Evolutionary conservation across 2,113 vertebrate genomes (phyloP), one percentile per base, ranked within the genome.

Genomic region (Phoenicopterus ruber): DNA sequence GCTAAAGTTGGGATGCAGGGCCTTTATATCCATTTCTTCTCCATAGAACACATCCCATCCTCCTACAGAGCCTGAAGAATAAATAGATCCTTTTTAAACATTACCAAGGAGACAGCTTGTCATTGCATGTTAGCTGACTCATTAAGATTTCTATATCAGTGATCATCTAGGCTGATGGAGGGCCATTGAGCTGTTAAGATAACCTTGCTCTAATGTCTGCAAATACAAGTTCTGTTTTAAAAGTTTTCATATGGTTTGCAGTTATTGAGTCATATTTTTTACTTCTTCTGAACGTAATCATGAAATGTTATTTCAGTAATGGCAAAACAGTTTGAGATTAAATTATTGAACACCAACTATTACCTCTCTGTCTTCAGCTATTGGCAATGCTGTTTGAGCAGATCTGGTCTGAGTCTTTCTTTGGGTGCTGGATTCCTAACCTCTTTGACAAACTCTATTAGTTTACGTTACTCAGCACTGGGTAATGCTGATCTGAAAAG

Each of bases 101-200:
- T 92, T 94, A 77, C 79, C 52, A 89, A 65, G 72, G 70, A 84
- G 93, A 89, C 93, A 94, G 83, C 77, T 93, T 96, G 94, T 95
- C 94, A 82, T 65, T 95, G 88, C 84, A 34, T 63, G 58, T 96
- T 96, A 94, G 49, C 77, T 94, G 94, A 95, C 62, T 95, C 96
- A 89, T 95, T 97, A 94, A 82, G 82, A 92, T 86, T 96, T 94
- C 92, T 95, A 3, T 96, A 95, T 93, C 82, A 86, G 13, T 80
- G 86, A 95, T 89, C 91, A 83, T 91, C 86, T 67, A 88, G 62
- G 65, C n/a, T 94, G 95, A 87, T 82, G 85, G 92, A 91, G 74
- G 66, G 81, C 76, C 80, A 80, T 63, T 71, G 90, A 96, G 69
- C 57, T 92, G 74, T 94, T 93, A 83, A 93, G 14, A 87, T 90